Conservation (phyloP, 2,888 invertebrate genomes). For the Acronicta psi region DNA sequence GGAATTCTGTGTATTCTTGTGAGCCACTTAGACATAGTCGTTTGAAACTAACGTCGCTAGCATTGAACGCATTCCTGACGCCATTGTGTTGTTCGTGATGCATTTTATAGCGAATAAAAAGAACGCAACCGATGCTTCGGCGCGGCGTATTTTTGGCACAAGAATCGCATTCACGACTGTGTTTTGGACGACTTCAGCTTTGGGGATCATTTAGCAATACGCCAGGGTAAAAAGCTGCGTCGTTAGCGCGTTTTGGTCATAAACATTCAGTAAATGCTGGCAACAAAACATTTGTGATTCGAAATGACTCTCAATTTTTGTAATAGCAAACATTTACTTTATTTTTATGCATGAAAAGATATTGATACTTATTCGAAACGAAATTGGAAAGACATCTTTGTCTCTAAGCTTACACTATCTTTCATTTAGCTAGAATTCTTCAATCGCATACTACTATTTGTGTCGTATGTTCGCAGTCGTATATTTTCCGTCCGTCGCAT, state of each 20-base stretch:
- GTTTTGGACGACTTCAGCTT: slow-evolving; percentile 46
- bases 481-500: slow-evolving; percentile 43
- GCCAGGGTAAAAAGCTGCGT: slow-evolving; percentile 41
- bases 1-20: slow-evolving; percentile 28
- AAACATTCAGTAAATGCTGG: slow-evolving; percentile 41
- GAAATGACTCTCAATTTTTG: slow-evolving; percentile 40
- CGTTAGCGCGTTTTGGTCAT: slow-evolving; percentile 45
- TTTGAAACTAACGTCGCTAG: slow-evolving; percentile 24
- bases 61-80: slow-evolving; percentile 41
- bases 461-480: slow-evolving; percentile 35
- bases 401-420: not conserved
- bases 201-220: slow-evolving; percentile 53
- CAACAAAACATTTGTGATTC: slow-evolving; percentile 49
- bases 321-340: slow-evolving; percentile 21
- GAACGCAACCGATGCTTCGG: slow-evolving; percentile 38
- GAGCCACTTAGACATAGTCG: slow-evolving; percentile 33
- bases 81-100: slow-evolving; percentile 50
- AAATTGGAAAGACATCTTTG: slow-evolving; percentile 8
- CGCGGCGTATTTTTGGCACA: slow-evolving; percentile 55
- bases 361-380: not conserved
- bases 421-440: slow-evolving; percentile 14
- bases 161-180: slow-evolving; percentile 49
- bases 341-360: slow-evolving; percentile 2
- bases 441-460: slow-evolving; percentile 36
- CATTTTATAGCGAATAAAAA: slow-evolving; percentile 55